phyloP scores from a whole-genome alignment of 2,888 invertebrate genomes.

The Drosophila quinaria region DNA sequence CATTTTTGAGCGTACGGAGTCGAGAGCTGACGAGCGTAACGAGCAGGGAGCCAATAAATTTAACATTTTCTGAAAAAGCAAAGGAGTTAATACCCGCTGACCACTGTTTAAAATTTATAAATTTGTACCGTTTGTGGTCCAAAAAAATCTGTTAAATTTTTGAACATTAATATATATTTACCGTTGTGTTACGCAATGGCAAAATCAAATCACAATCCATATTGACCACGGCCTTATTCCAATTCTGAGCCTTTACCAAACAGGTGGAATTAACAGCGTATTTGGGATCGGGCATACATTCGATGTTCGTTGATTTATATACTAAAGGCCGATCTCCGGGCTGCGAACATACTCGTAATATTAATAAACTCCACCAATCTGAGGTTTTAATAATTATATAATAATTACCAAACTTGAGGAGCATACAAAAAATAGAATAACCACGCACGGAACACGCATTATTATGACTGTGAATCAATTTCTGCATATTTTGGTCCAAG shows the following conservation, averaged over 20 bases:
- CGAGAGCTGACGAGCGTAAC: too few species aligned
- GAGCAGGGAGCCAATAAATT: too few species aligned
- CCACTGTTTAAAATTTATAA: too few species aligned
- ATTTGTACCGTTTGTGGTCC: too few species aligned
- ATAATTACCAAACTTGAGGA: neutral
- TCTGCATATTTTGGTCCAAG: neutral
- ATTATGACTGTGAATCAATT: neutral
- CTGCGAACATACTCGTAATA: neutral
- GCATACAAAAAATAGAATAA: neutral
- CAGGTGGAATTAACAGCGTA: slow-evolving; percentile 33
- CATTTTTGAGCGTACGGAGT: too few species aligned
- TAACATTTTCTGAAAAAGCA: too few species aligned
- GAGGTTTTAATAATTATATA: too few species aligned
- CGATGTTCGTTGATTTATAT: slow-evolving; percentile 29
- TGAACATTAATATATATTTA: too few species aligned
- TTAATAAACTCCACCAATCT: too few species aligned
- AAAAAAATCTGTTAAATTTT: too few species aligned
- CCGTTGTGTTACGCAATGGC: slow-evolving; percentile 31
- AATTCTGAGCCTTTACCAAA: slow-evolving; percentile 42
- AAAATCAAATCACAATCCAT: slow-evolving; percentile 33
- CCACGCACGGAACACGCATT: neutral
- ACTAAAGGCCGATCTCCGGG: neutral
- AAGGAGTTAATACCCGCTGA: too few species aligned
- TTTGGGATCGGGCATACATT: slow-evolving; percentile 18
- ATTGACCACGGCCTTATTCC: slow-evolving; percentile 43